Evolutionary conservation across 1,140 invertebrate species (phyloP).

Genomic region (Leptonema lineaticorne): DNA sequence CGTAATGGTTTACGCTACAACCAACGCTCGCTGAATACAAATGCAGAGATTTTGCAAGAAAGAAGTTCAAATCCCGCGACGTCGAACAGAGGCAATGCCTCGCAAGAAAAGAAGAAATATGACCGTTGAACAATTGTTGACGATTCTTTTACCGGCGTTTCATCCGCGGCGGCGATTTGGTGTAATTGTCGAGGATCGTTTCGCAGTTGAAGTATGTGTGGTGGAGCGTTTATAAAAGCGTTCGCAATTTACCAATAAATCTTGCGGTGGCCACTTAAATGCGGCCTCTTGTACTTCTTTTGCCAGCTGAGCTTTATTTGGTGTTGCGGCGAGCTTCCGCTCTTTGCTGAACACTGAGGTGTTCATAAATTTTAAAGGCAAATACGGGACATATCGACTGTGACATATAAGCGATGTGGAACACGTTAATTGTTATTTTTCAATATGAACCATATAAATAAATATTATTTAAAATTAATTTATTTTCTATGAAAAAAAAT

Average conservation of each 20-base stretch:
- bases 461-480: too few relatives aligned
- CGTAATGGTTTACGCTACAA: not conserved
- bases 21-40: not conserved
- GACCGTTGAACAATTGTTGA: not conserved
- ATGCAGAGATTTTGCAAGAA: not conserved
- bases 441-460: too few relatives aligned
- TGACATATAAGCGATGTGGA: too few relatives aligned
- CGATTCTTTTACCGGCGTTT: not conserved
- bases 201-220: conserved; percentile 13
- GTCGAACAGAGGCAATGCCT: not conserved
- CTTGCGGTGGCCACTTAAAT: conserved; percentile 5
- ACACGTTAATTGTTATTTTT: too few relatives aligned
- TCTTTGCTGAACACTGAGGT: not conserved
- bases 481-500: too few relatives aligned
- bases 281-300: not conserved
- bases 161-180: not conserved
- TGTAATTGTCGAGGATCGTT: conserved; percentile 9
- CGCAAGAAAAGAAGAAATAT: not conserved
- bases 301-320: conserved; percentile 20
- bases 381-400: too few relatives aligned
- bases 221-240: conserved; percentile 5
- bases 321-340: conserved; percentile 19
- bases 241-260: conserved; percentile 25
- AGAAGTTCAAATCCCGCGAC: not conserved
- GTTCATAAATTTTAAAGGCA: too few relatives aligned